A percentile compares a stretch with the other conserved stretches of the same genome.
These are phyloP conservation scores for Hippopotamus amphibius DNA, from an alignment of 2,113 vertebrate genomes.

Conservation along the genomic window DNA sequence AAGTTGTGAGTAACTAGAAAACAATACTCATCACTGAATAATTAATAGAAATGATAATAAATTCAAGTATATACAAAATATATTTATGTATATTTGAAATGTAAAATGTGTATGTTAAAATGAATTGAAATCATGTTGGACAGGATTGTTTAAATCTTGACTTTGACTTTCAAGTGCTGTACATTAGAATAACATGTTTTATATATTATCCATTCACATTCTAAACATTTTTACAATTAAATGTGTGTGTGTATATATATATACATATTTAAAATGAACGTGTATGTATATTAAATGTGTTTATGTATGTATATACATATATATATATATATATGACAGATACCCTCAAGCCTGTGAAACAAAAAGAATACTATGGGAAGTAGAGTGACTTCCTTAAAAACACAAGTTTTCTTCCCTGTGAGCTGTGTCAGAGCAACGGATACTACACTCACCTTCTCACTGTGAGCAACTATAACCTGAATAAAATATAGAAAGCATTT, in stretches of 20 bases:
- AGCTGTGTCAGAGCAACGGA: not conserved
- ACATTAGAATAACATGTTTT: not conserved
- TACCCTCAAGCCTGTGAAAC: not conserved
- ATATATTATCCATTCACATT: not conserved
- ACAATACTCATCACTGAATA: not conserved
- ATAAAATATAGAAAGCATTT: not conserved
- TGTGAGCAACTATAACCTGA: not conserved
- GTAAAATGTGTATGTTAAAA: not conserved
- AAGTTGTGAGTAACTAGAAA: not conserved
- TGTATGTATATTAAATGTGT: no score
- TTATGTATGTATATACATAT: not conserved
- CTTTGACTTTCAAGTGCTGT: not conserved
- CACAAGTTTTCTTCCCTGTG: not conserved
- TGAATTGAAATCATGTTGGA: not conserved
- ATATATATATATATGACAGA: not conserved
- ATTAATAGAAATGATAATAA: not conserved
- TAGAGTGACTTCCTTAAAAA: not conserved
- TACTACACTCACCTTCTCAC: not conserved
- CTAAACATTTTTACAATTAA: not conserved
- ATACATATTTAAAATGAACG: not conserved
- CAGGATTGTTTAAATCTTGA: not conserved
- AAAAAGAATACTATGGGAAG: not conserved
- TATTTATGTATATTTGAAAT: not conserved
- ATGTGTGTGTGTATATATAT: not conserved
- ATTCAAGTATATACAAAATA: not conserved